Base-by-base conservation (phyloP, 1,140 invertebrate species). In the Oedothorax gibbosus region DNA sequence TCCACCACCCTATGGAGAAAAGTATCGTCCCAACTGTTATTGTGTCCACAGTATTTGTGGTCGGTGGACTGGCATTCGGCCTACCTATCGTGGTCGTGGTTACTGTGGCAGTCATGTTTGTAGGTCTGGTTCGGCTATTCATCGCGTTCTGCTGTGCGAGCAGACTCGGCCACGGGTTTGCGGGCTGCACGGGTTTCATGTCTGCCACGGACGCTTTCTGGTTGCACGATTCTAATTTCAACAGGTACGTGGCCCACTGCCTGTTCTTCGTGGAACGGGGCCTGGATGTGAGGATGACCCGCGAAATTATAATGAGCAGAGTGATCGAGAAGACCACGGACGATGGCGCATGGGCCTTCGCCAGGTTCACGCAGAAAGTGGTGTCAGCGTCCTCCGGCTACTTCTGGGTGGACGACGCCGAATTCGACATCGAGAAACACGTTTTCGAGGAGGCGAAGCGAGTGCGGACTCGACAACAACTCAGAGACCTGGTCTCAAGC, bases 391-490 rank as follows among this genome's bases (percentile, higher is more conserved):
- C 90, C 21, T 89, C 90, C 0, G 92, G 91, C 12, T 90, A 90
- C 77, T 90, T 90, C 53, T 93, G 92, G 92, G 89, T 91, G 20
- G 88, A 89, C 7, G 92, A 93, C 87, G 72, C 88, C 1, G 86
- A 90, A 35, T 93, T 93, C 87, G 87, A 90, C 65, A 91, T 93
- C 65, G 90, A 91, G 73, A 91, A 91, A 77, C 92, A 93, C 86
- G 90, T 93, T 0, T 90, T 91, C 85, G 87, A 89, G 60, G 91
- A 91, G 66, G 89, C 90, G 8, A 82, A 86, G 4, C 86, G 86
- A 21, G 87, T 91, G 18, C 83, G 88, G 35, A 90, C 88, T 14
- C 87, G 90, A 82, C 87, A 89, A 57, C 89, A 91, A 69, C 87
- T 92, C 10, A 89, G 91, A 87, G 88, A 90, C 15, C 92, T 92